Base-by-base conservation (phyloP, 2,888 invertebrate species). In the Gymnosoma rotundatum region DNA sequence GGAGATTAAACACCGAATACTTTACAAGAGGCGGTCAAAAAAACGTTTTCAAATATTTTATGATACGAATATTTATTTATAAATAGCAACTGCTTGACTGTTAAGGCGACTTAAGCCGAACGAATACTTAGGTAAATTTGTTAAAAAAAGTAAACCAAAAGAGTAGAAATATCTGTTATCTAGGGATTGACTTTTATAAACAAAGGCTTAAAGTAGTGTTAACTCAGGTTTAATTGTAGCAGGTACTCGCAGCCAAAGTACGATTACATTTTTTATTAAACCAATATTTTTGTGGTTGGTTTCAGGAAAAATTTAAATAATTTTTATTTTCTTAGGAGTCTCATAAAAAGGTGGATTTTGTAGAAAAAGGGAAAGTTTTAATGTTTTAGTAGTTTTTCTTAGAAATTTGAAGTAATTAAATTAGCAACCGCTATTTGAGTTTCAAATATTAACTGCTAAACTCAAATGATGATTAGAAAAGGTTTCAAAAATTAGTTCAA, bases 131-230 rank as follows among this genome's bases (percentile, higher is more conserved):
- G n/a, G 45, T 48, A 48, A 16, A 48, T 48, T 48, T 14, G 3
- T 48, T 12, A n/a, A 48, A 48, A 48, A 32, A 32, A n/a, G 1
- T 48, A 14, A 48, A n/a, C 45, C 7, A 48, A 48, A 48, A 16
- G n/a, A 2, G n/a, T n/a, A 48, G 2, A 48, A 48, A n/a, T 48
- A 48, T 48, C n/a, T 48, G 45, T 12, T 14, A 48, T 48, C 45
- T 16, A 48, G 45, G 45, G 45, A 48, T 90, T 90, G 88, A 90
- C 90, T 89, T 89, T 88, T 78, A 86, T 89, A 89, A 89, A 90
- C 87, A 89, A 48, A 48, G 45, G 45, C 14, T 48, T 48, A n/a
- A 14, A 48, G 2, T 16, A 7, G 45, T 48, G 45, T 1, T 5
- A 48, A 48, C 6, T n/a, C 6, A 2, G 45, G 6, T 48, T 48